Base-by-base conservation (phyloP, 1,140 invertebrate genomes). In the Hylaeus anthracinus region DNA sequence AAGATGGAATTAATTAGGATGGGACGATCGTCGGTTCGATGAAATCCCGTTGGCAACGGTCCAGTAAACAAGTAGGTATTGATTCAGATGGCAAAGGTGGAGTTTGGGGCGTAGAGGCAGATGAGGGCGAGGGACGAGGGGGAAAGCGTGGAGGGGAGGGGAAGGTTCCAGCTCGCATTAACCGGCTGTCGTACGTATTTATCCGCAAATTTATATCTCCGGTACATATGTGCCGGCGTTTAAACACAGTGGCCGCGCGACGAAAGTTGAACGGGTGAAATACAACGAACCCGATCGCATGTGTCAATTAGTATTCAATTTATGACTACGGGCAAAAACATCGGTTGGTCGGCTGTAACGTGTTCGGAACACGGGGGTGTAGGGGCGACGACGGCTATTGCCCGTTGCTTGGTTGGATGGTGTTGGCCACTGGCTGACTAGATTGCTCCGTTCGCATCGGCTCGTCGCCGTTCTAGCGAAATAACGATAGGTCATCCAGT, bases 31-130 rank as follows among this genome's bases (percentile, higher is more conserved):
- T 43, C 76, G 80, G 77, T 87, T 90, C 78, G 76, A 79, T 87
- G 87, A 90, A 91, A 90, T 90, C 84, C 86, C 67, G 67, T 78
- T 91, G 90, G 89, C 90, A 90, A 82, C 75, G 83, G 85, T 91
- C 89, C 90, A 91, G 88, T 90, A 90, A 91, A 91, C 90, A 90
- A 91, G 86, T 90, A 89, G 88, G 83, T 91, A 91, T 92, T 90
- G 90, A 92, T 92, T 90, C 76, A 86, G 81, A 90, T 88, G 86
- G 86, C 71, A 89, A 71, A 80, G 73, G 76, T 69, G 63, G 78
- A 81, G n/a, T 39, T 67, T 41, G 69, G 41, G 48, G 55, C 64
- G 63, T 60, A 60, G 81, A 43, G 56, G 72, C 71, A 79, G 77
- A 66, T 63, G 61, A 80, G 72, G 74, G 72, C 75, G 70, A 61